These are phyloP conservation scores for Ophiothrix spiculata DNA, from an alignment of 35 echinoderm and acorn worm species.

Conservation along the genomic window DNA sequence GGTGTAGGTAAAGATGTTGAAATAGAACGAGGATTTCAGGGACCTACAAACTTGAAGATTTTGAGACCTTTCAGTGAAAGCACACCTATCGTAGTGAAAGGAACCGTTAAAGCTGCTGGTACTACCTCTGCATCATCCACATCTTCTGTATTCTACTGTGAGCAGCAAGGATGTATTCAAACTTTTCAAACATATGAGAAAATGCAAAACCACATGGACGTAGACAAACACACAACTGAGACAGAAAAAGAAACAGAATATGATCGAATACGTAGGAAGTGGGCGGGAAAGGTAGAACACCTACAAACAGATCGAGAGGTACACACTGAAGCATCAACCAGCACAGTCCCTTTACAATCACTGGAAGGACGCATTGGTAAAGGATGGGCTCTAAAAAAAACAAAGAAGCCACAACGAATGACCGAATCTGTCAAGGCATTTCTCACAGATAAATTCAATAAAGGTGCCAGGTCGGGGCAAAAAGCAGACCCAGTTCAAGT, in stretches of 20 bases:
- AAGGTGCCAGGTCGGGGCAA: not conserved
- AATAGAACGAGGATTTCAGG: not conserved
- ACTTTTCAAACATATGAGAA: not conserved
- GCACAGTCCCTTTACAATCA: not conserved
- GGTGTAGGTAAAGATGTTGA: not conserved
- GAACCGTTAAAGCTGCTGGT: not conserved
- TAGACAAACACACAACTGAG: not conserved
- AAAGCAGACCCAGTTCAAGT: not conserved
- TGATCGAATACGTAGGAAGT: not conserved
- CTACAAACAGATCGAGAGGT: not conserved
- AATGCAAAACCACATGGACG: not conserved
- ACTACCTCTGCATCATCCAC: not conserved
- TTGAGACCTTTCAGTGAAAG: not conserved
- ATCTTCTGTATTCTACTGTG: not conserved
- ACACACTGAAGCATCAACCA: not conserved
- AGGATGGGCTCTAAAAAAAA: not conserved
- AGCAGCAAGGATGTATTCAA: not conserved
- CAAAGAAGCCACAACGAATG: not conserved
- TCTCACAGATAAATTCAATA: not conserved
- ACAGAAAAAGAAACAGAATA: not conserved
- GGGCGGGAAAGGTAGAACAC: not conserved
- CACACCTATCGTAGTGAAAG: not conserved
- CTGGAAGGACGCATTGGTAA: not conserved
- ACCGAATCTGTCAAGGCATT: not conserved
- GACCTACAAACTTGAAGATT: not conserved